A percentile compares a stretch with the other conserved stretches of the same genome.
Conservation (phyloP, 1,140 invertebrate species). For the Atopsyche davidsoni region DNA sequence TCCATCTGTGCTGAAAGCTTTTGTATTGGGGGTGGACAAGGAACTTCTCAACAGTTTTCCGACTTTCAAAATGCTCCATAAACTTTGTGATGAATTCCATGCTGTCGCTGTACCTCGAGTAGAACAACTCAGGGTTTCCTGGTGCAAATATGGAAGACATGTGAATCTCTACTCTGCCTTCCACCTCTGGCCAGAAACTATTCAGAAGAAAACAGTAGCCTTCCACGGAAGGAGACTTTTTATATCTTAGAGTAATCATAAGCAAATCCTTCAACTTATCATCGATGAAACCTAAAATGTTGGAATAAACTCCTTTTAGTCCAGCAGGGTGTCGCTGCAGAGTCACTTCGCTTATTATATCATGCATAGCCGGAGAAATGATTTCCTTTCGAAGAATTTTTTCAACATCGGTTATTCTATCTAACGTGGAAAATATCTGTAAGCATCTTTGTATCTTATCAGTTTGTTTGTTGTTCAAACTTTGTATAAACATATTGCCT, state of each 20-base stretch:
- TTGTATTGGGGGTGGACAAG: constrained; percentile 60
- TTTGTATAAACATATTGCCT: constrained; percentile 55
- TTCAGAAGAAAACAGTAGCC: constrained; percentile 84
- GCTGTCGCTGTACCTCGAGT: constrained; percentile 74
- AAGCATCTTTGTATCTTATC: constrained; percentile 55
- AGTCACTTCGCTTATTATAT: constrained; percentile 68
- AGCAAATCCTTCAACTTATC: constrained; percentile 56
- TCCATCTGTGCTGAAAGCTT: constrained; percentile 81
- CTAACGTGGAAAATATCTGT: constrained; percentile 60
- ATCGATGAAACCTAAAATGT: constrained; percentile 66
- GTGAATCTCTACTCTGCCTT: constrained; percentile 67
- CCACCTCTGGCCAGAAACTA: constrained; percentile 84
- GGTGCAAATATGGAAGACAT: constrained; percentile 81
- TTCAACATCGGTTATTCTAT: constrained; percentile 66
- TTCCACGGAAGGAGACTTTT: constrained; percentile 52
- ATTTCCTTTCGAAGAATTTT: constrained; percentile 63
- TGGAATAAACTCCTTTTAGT: constrained; percentile 67
- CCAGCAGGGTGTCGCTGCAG: constrained; percentile 66
- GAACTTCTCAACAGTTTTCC: constrained; percentile 49
- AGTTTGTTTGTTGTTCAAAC: constrained; percentile 51
- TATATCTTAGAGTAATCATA: constrained; percentile 54
- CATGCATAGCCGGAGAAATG: constrained; percentile 63
- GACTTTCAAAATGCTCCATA: constrained; percentile 59
- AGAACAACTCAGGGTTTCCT: constrained; percentile 84
- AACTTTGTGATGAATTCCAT: constrained; percentile 73